phyloP scores from a whole-genome alignment of 2,888 invertebrate species.

The Coecobrya sp. region DNA sequence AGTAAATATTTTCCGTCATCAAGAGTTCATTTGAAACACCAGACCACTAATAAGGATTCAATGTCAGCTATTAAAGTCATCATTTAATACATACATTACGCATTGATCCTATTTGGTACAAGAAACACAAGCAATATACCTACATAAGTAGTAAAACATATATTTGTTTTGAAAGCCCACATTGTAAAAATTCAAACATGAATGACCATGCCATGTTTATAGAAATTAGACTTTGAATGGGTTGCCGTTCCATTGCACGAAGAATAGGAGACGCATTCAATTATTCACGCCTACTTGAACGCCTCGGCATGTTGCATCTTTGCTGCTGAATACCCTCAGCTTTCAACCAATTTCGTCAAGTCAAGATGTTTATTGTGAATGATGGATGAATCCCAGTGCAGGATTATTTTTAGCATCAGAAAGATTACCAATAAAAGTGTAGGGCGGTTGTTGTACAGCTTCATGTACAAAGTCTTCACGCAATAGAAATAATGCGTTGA shows the following conservation, averaged over 20 bases:
- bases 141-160: no score
- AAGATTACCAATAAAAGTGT: conserved; percentile 35
- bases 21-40: no score
- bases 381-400: conserved; percentile 41
- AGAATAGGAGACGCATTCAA: background rate
- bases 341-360: background rate
- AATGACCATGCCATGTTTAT: background rate
- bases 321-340: background rate
- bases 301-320: background rate
- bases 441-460: background rate
- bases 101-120: no score
- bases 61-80: no score
- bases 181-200: conserved; percentile 33
- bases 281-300: conserved; percentile 49
- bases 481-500: background rate
- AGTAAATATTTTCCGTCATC: no score
- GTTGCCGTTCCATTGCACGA: background rate
- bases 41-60: no score
- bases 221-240: background rate
- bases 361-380: background rate
- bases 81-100: no score
- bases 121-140: no score
- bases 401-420: conserved; percentile 69
- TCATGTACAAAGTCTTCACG: background rate
- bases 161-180: background rate